Percentiles rank a stretch among this genome's conserved stretches.
phyloP scores from a whole-genome alignment of 2,888 invertebrate species.

The Oconnorella tubifera region DNA sequence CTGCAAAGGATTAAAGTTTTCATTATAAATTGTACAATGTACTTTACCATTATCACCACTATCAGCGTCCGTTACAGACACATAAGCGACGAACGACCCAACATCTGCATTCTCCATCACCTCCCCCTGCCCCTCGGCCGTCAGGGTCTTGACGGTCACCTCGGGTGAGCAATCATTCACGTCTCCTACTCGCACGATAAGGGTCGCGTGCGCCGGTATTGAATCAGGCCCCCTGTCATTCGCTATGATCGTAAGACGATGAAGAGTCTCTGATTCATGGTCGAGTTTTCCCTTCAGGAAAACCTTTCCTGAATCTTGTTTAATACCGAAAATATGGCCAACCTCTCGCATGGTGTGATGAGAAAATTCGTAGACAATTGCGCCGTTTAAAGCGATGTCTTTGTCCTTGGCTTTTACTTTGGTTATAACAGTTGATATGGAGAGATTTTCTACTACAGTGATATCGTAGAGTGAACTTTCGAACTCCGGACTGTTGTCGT shows the following conservation, averaged over 20 bases:
- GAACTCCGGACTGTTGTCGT: slow-evolving; percentile 35
- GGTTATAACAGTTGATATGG: slow-evolving; percentile 20
- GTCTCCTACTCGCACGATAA: slow-evolving; percentile 41
- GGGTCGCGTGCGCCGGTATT: slow-evolving; percentile 37
- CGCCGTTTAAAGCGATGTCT: slow-evolving; percentile 30
- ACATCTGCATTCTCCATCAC: slow-evolving; percentile 82
- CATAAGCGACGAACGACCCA: slow-evolving; percentile 67
- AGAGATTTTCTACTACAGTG: slow-evolving; percentile 24
- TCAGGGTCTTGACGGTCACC: slow-evolving; percentile 40
- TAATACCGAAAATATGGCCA: slow-evolving; percentile 32
- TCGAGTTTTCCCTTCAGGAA: slow-evolving; percentile 28
- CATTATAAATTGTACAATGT: slow-evolving; percentile 33
- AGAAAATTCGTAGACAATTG: slow-evolving; percentile 29
- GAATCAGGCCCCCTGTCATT: slow-evolving; percentile 39
- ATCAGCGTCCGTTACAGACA: slow-evolving; percentile 79
- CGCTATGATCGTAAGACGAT: slow-evolving; percentile 30
- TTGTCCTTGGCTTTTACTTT: slow-evolving; percentile 29
- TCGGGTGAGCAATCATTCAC: slow-evolving; percentile 44
- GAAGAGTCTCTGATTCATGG: slow-evolving; percentile 25
- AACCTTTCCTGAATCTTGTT: slow-evolving; percentile 27
- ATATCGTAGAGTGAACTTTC: slow-evolving; percentile 28
- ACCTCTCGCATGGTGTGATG: slow-evolving; percentile 23
- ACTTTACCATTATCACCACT: slow-evolving; percentile 79
- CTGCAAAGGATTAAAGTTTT: slow-evolving; percentile 39
- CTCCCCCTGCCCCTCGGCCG: slow-evolving; percentile 29